phyloP scores from a whole-genome alignment of 2,113 vertebrate species.

The Thunnus thynnus region DNA sequence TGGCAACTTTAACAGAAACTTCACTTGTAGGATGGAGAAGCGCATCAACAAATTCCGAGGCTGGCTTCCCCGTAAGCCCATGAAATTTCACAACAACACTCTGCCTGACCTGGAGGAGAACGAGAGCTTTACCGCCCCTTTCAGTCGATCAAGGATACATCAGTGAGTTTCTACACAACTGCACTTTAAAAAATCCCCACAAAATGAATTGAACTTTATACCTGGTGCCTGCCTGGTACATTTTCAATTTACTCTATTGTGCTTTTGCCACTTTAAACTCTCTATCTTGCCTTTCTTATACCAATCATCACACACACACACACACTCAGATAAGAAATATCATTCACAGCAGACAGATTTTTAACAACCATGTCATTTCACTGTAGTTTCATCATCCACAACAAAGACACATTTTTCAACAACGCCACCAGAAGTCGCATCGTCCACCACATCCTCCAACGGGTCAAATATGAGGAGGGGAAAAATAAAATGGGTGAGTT shows the following conservation, averaged over 20 bases:
- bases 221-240: neutral
- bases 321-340: neutral
- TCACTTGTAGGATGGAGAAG: constrained; percentile 91
- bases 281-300: neutral
- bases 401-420: constrained; percentile 97
- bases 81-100: constrained; percentile 93
- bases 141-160: constrained; percentile 95
- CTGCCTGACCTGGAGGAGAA: constrained; percentile 96
- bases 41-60: constrained; percentile 94
- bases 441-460: constrained; percentile 94
- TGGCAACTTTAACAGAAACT: constrained; percentile 7
- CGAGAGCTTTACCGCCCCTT: constrained; percentile 96
- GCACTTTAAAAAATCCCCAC: neutral
- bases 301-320: neutral
- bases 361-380: constrained; percentile 55
- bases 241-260: constrained; percentile 12
- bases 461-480: constrained; percentile 96
- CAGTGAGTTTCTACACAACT: constrained; percentile 87
- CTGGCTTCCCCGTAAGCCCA: constrained; percentile 95
- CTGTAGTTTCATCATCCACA: constrained; percentile 95
- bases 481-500: constrained; percentile 96
- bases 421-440: constrained; percentile 96
- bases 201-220: neutral
- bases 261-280: constrained; percentile 11
- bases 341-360: constrained; percentile 6